Percentiles rank a stretch among this genome's conserved stretches.
Conservation (phyloP, 2,888 invertebrate species). For the Ophraella communa region DNA sequence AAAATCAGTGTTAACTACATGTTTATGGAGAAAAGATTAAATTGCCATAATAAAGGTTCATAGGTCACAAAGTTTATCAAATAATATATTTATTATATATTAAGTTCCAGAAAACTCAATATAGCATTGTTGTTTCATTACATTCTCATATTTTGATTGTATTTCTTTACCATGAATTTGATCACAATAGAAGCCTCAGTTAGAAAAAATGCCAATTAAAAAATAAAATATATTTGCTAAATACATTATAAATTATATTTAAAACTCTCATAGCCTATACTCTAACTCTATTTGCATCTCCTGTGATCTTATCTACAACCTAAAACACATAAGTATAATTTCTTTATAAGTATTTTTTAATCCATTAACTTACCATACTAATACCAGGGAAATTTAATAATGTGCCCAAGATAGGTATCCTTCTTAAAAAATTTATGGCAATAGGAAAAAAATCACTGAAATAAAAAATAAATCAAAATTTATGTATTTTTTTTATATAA, state of each 20-base stretch:
- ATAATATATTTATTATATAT: neutral
- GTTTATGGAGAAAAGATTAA: neutral
- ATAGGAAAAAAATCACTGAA: slow-evolving; percentile 95
- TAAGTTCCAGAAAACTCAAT: neutral
- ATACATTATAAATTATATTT: neutral
- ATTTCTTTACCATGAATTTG: no score
- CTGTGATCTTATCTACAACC: slow-evolving; percentile 81
- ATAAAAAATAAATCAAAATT: neutral
- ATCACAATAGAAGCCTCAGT: no score
- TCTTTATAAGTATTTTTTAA: neutral
- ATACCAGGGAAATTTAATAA: slow-evolving; percentile 90
- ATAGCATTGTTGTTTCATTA: neutral
- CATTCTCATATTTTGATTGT: neutral
- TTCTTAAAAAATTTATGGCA: slow-evolving; percentile 91
- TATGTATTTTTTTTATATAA: neutral
- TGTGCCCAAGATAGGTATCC: slow-evolving; percentile 90
- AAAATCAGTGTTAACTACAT: neutral
- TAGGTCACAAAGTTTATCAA: neutral
- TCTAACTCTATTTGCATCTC: slow-evolving; percentile 82
- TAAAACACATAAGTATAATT: slow-evolving; percentile 58
- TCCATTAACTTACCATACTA: slow-evolving; percentile 71
- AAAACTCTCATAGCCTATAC: slow-evolving; percentile 63
- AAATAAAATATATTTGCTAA: neutral
- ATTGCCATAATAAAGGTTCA: neutral
- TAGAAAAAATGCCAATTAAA: neutral